A percentile compares a stretch with the other conserved stretches of the same genome.
Evolutionary conservation across 1,140 invertebrate species (phyloP).

Genomic region (Aphaenogaster floridana): DNA sequence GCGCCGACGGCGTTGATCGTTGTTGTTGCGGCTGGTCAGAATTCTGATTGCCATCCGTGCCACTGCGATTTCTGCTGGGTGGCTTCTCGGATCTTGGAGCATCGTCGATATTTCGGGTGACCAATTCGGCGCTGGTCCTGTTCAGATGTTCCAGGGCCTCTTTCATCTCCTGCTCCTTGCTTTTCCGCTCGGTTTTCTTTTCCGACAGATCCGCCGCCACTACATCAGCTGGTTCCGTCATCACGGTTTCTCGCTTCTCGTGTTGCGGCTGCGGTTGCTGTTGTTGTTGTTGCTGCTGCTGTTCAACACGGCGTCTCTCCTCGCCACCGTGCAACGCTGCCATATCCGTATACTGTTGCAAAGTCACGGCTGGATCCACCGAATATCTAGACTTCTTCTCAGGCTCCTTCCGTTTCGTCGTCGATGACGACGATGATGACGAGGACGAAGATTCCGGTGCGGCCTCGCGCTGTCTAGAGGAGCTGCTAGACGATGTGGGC

Average conservation of each 20-base stretch:
- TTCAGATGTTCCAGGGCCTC: conserved; percentile 91
- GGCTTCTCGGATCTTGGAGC: conserved; percentile 60
- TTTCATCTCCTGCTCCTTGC: conserved; percentile 89
- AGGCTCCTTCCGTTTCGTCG: conserved; percentile 88
- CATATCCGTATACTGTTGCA: conserved; percentile 83
- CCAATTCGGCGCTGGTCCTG: conserved; percentile 90
- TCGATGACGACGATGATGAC: conserved; percentile 76
- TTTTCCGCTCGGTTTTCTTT: conserved; percentile 80
- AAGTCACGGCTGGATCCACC: conserved; percentile 75
- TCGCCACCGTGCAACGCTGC: conserved; percentile 71
- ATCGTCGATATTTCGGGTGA: conserved; percentile 88
- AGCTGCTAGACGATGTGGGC: conserved; percentile 51
- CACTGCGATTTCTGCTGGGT: conserved; percentile 77
- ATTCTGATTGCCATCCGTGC: conserved; percentile 74
- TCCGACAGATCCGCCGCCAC: conserved; percentile 81
- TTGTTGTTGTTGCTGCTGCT: conserved; percentile 21
- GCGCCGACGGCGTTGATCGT: conserved; percentile 34
- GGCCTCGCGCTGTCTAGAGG: conserved; percentile 82
- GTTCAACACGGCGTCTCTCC: conserved; percentile 72
- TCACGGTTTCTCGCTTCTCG: conserved; percentile 78
- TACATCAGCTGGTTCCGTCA: conserved; percentile 59
- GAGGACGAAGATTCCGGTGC: conserved; percentile 83
- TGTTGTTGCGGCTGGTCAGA: conserved; percentile 63
- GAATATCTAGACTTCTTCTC: conserved; percentile 89
- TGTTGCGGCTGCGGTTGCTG: conserved; percentile 31